Evolutionary conservation across 2,113 vertebrate genomes (phyloP).

Genomic region (Turdus rufiventris): DNA sequence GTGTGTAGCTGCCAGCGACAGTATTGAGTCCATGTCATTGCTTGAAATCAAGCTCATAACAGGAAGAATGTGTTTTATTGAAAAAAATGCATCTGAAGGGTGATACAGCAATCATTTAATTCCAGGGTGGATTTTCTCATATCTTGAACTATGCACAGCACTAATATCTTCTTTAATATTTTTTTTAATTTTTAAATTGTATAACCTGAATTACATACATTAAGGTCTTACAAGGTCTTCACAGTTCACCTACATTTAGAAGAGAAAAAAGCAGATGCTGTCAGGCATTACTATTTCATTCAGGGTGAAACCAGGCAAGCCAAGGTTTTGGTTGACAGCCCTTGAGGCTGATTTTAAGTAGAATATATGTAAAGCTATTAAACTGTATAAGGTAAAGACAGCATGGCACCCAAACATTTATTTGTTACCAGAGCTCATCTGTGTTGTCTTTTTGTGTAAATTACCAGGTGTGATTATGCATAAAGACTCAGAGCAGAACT

Average conservation of each 20-base stretch:
- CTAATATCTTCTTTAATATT: not conserved
- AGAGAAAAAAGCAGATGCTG: not conserved
- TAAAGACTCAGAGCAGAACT: not conserved
- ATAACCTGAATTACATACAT: conserved; percentile 28
- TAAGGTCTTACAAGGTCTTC: conserved; percentile 62
- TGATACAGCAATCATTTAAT: conserved; percentile 57
- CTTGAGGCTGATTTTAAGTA: not conserved
- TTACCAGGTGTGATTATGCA: not conserved
- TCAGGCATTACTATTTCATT: not conserved
- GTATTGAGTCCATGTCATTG: not conserved
- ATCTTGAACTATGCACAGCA: conserved; percentile 34
- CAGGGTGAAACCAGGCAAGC: not conserved
- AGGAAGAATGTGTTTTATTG: conserved; percentile 15
- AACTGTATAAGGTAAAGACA: not conserved
- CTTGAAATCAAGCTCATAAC: not conserved
- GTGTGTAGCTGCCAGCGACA: not conserved
- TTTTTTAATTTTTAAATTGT: not conserved
- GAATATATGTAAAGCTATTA: not conserved
- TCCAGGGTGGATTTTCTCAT: conserved; percentile 36
- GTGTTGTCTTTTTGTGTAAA: not conserved
- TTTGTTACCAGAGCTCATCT: not conserved
- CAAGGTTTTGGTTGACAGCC: not conserved
- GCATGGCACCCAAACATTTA: not conserved
- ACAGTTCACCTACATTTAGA: conserved; percentile 16
- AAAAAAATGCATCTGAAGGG: conserved; percentile 41